Conservation (phyloP, 2,888 invertebrate species). For the Oscheius sp. region DNA sequence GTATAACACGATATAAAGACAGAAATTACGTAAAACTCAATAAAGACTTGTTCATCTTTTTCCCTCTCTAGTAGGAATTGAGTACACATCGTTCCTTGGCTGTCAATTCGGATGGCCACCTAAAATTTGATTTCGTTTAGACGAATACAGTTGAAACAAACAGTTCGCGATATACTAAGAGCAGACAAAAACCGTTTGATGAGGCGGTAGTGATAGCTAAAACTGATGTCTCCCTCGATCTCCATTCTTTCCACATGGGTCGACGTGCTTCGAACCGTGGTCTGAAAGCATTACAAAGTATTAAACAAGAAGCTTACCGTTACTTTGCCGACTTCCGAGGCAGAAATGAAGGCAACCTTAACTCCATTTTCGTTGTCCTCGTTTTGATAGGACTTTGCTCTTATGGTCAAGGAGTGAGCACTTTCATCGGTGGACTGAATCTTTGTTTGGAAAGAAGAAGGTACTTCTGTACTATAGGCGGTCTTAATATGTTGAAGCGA, state of each 20-base stretch:
- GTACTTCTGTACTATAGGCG: too few relatives aligned
- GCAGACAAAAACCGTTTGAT: constrained; percentile 2
- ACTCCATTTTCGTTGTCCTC: too few relatives aligned
- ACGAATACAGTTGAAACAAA: neutral
- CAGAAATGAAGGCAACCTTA: neutral
- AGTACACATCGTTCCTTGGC: constrained; percentile 46
- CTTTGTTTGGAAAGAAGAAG: neutral
- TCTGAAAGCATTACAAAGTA: too few relatives aligned
- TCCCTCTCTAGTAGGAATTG: constrained; percentile 47
- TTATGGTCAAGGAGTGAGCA: too few relatives aligned
- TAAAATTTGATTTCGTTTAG: neutral
- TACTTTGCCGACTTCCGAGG: neutral
- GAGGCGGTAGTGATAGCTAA: neutral
- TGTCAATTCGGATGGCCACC: constrained; percentile 49
- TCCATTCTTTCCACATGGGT: constrained; percentile 18
- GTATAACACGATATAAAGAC: neutral
- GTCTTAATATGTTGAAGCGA: too few relatives aligned
- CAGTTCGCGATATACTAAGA: constrained; percentile 1
- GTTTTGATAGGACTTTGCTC: too few relatives aligned
- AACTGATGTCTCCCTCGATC: neutral
- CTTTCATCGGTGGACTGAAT: too few relatives aligned
- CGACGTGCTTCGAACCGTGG: too few relatives aligned
- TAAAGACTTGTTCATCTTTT: constrained; percentile 42
- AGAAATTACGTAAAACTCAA: constrained; percentile 44
- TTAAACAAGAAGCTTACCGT: too few relatives aligned